These are phyloP conservation scores for Promerops cafer DNA, from an alignment of 2,113 vertebrate genomes.

Conservation along the genomic window DNA sequence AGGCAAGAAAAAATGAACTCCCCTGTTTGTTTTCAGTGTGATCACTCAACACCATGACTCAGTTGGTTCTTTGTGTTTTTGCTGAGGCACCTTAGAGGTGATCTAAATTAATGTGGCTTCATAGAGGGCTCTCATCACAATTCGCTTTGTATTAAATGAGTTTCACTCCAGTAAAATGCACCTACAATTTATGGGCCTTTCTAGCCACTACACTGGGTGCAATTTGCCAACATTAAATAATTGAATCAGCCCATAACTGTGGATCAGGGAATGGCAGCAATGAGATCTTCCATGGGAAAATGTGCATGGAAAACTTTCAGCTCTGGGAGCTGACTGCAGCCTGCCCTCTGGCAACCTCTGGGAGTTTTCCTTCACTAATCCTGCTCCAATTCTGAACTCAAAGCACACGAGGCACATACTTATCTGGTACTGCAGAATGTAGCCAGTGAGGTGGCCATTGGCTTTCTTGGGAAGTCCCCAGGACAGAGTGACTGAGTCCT, in stretches of 20 bases:
- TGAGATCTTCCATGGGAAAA: not conserved
- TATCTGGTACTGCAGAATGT: slow-evolving; percentile 88
- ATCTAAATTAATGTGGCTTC: not conserved
- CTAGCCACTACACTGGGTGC: not conserved
- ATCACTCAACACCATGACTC: not conserved
- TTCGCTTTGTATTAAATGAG: not conserved
- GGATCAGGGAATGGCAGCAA: not conserved
- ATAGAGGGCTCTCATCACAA: not conserved
- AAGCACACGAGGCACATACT: slow-evolving; percentile 75
- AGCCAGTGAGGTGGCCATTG: slow-evolving; percentile 89
- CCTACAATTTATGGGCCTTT: not conserved
- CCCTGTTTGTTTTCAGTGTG: not conserved
- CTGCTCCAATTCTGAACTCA: not conserved
- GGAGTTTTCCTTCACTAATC: not conserved
- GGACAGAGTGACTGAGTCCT: slow-evolving; percentile 77
- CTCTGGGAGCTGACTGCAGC: not conserved
- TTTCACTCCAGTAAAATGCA: not conserved
- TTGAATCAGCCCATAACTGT: not conserved
- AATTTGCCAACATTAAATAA: not conserved
- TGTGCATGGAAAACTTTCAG: not conserved
- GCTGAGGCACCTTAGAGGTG: not conserved
- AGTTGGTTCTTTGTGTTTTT: not conserved
- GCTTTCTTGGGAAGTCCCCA: slow-evolving; percentile 85
- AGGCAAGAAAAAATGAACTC: not conserved
- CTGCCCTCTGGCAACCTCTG: not conserved